Base-by-base conservation (phyloP, 2,888 invertebrate species). In the Acronicta aceris region DNA sequence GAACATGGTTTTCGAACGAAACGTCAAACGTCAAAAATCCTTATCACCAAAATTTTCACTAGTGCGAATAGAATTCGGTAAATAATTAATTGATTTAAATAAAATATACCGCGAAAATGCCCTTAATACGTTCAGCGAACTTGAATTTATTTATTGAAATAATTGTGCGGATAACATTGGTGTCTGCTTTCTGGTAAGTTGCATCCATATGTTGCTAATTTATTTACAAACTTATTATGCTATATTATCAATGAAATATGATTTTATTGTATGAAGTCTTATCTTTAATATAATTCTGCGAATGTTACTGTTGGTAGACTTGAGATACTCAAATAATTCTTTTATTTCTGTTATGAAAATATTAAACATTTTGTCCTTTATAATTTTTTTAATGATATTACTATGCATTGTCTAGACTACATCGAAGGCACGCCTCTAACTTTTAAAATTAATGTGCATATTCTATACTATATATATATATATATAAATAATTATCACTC, bases 161-260 rank as follows among this genome's bases (percentile, higher is more conserved):
- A 45, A 79, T 89, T 27, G 82, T 95, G 54, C 91, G 96, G 0
- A 89, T 95, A 9, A 67, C 87, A 27, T 85, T 96, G 47, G 74
- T 95, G 25, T 83, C 94, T 13, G 79, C 91, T 21, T 96, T 96
- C 81, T 93, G 95, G 96, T 96, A 89, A 95, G 95, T 86, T 15
- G 51, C 1, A 15, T 63, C 84, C 86, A 86, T 90, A 89, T 89
- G 84, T 65, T 79, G n/a, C 2, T 53, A 43, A 15, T 70, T 42
- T 65, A 73, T 71, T 59, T 68, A 60, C 63, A 38, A 63, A 52
- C 48, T 69, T 46, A 66, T 67, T 67, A 76, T 59, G 41, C 10
- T 45, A n/a, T 30, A 56, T 65, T 79, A 76, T 83, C 71, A 81
- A 79, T 81, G 49, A 84, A 76, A 80, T 64, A 50, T 58, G 1